Evolutionary conservation across 2,888 invertebrate species (phyloP).

Genomic region (Subacronicta megacephala): DNA sequence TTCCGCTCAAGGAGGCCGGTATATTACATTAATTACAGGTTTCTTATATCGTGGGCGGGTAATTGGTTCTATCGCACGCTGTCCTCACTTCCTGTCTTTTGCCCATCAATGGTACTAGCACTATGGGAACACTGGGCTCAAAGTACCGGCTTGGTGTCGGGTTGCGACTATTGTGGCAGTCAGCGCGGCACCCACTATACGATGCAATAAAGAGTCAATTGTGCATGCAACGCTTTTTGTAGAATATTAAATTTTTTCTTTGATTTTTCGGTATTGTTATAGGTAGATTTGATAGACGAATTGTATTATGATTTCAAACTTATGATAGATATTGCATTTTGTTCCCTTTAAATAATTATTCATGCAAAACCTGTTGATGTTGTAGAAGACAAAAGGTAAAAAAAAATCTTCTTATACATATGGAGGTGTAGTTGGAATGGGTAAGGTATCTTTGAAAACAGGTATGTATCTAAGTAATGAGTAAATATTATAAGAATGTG

Average conservation of each 20-base stretch:
- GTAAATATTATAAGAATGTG: too few species aligned
- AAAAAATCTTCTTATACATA: too few species aligned
- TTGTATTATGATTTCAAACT: slow-evolving; percentile 30
- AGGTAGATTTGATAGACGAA: slow-evolving; percentile 16
- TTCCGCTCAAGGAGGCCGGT: slow-evolving; percentile 78
- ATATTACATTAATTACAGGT: slow-evolving; percentile 87
- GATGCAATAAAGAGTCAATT: slow-evolving; percentile 58
- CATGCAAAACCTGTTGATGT: too few species aligned
- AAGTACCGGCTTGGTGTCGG: slow-evolving; percentile 81
- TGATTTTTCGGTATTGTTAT: slow-evolving; percentile 11
- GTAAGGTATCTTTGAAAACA: too few species aligned
- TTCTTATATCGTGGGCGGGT: slow-evolving; percentile 87
- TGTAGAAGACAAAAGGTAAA: too few species aligned
- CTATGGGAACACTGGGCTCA: slow-evolving; percentile 69
- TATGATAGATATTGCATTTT: slow-evolving; percentile 4
- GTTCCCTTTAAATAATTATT: too few species aligned
- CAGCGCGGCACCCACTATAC: slow-evolving; percentile 80
- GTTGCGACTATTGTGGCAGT: slow-evolving; percentile 78
- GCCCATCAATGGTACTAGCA: slow-evolving; percentile 66
- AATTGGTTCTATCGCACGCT: slow-evolving; percentile 85
- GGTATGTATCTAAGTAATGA: too few species aligned
- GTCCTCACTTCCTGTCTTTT: slow-evolving; percentile 88
- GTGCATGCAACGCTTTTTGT: slow-evolving; percentile 46
- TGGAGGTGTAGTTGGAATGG: too few species aligned
- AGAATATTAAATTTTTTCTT: slow-evolving; percentile 18